Percentiles rank a stretch among this genome's conserved stretches.
phyloP scores from a whole-genome alignment of 1,140 invertebrate species.

The Pseudobourletiella spinata region DNA sequence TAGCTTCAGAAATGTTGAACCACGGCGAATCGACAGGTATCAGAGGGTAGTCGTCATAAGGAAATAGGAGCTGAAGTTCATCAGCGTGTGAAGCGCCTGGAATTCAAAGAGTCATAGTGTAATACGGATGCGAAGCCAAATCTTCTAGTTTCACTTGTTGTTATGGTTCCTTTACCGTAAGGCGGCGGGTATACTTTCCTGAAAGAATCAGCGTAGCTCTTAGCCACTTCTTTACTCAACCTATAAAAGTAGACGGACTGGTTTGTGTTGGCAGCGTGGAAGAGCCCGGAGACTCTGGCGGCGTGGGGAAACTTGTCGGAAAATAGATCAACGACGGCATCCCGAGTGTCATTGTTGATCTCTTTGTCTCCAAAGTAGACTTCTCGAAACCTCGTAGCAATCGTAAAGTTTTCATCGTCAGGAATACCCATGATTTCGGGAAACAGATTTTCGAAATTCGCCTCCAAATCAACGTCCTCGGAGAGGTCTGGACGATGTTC shows the following conservation, averaged over 20 bases:
- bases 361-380: slow-evolving; percentile 8
- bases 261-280: background rate
- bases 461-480: too few relatives aligned
- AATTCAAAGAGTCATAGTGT: too few relatives aligned
- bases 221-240: background rate
- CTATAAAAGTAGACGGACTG: background rate
- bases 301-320: background rate
- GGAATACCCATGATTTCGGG: background rate
- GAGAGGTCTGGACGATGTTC: too few relatives aligned
- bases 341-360: slow-evolving; percentile 6
- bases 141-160: too few relatives aligned
- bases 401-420: background rate
- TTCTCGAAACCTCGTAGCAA: background rate
- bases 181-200: background rate
- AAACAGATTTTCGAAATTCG: background rate
- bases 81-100: too few relatives aligned
- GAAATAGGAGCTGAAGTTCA: slow-evolving; percentile 26
- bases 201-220: background rate
- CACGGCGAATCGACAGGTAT: slow-evolving; percentile 10
- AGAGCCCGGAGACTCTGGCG: background rate
- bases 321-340: background rate
- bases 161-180: too few relatives aligned
- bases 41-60: slow-evolving; percentile 19
- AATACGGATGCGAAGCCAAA: too few relatives aligned
- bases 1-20: slow-evolving; percentile 16